phyloP scores from a whole-genome alignment of 2,113 vertebrate species.

The Polypterus bichir region DNA sequence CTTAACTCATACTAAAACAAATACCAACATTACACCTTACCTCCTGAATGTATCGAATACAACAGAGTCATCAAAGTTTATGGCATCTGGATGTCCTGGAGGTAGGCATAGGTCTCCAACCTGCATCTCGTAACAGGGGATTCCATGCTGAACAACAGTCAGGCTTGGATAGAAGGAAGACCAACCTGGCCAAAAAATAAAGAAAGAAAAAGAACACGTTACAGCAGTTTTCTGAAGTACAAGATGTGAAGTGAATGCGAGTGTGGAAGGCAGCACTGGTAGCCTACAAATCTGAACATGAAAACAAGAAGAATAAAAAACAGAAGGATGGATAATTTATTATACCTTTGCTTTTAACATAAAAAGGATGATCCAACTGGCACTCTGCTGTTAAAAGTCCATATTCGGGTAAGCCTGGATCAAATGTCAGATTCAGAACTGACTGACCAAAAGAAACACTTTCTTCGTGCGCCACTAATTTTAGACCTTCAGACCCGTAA shows the following conservation, averaged over 20 bases:
- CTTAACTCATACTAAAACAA: constrained; percentile 1
- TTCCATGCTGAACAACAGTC: constrained; percentile 96
- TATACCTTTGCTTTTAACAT: constrained; percentile 94
- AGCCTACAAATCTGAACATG: background rate
- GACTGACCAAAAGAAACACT: constrained; percentile 82
- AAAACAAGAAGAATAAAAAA: no score
- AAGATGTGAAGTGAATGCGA: background rate
- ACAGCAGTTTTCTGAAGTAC: background rate
- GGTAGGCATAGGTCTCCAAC: constrained; percentile 91
- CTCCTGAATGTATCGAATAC: constrained; percentile 99
- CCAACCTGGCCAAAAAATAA: constrained; percentile 63
- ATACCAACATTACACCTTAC: constrained; percentile 42
- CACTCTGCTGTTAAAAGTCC: constrained; percentile 84
- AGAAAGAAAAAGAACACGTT: background rate
- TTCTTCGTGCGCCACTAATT: constrained; percentile 85
- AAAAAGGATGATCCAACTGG: constrained; percentile 90
- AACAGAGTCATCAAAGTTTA: constrained; percentile 96
- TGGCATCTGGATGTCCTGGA: constrained; percentile 93
- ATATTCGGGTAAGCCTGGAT: constrained; percentile 78
- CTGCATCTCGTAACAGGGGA: constrained; percentile 95
- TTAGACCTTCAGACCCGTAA: constrained; percentile 81
- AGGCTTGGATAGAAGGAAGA: constrained; percentile 96
- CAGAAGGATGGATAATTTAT: constrained; percentile 1
- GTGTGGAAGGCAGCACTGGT: background rate
- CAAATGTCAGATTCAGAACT: constrained; percentile 89